Percentiles rank a stretch among this genome's conserved stretches.
Evolutionary conservation across 2,113 vertebrate genomes (phyloP).

Genomic region (Ornithorhynchus anatinus): DNA sequence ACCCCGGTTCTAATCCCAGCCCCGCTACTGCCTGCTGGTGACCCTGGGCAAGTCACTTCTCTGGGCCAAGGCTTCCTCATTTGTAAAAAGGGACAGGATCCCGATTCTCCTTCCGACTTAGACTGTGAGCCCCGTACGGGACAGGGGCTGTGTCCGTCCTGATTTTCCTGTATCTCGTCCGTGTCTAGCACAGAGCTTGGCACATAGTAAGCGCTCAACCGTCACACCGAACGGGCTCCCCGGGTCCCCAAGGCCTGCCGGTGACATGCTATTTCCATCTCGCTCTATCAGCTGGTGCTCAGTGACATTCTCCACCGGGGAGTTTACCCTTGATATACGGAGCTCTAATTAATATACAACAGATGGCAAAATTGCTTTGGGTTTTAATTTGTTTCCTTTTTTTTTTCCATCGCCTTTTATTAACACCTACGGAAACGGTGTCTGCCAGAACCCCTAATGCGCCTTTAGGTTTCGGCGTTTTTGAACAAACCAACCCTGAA

Average conservation of each 20-base stretch:
- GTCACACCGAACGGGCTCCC: no score
- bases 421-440: constrained; percentile 78
- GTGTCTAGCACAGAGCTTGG: no score
- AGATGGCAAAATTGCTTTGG: constrained; percentile 80
- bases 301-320: constrained; percentile 74
- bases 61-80: no score
- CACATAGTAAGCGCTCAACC: no score
- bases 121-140: constrained; percentile 45
- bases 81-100: no score
- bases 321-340: constrained; percentile 77
- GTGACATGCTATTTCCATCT: constrained; percentile 73
- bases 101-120: no score
- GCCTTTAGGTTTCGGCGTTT: constrained; percentile 71
- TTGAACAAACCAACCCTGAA: constrained; percentile 77
- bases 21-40: no score
- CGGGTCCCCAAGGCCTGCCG: no score
- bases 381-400: constrained; percentile 77
- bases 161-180: constrained; percentile 50
- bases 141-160: constrained; percentile 51
- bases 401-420: constrained; percentile 75
- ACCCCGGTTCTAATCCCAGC: no score
- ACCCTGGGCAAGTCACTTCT: no score
- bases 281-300: constrained; percentile 73
- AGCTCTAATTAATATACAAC: constrained; percentile 81
- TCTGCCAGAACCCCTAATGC: constrained; percentile 73